Evolutionary conservation across 2,113 vertebrate genomes (phyloP), one percentile per base, ranked within the genome.

Genomic region (Physeter macrocephalus): DNA sequence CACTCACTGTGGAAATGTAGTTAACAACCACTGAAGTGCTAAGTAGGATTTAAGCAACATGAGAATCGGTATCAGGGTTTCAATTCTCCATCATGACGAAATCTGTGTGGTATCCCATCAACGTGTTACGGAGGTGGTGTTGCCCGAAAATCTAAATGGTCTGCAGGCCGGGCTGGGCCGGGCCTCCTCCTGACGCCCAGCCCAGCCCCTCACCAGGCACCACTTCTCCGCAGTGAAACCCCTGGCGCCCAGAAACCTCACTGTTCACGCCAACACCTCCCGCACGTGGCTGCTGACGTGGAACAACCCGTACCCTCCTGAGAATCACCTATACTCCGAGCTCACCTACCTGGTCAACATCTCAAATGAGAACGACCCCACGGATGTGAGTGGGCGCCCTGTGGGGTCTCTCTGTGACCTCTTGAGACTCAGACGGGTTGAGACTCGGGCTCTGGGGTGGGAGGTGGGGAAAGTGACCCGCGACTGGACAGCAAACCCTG

Each of bases 141-240:
- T 13, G 1, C 31, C 39, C 10, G 2, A 54, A 21, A 39, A 10
- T 64, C 82, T 39, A 7, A 66, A 2, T 41, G 34, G 27, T 46
- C 41, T 14, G 23, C 0, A 6, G 49, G 23, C 41, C 4, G 1
- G 84, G 69, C 9, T 0, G 29, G 29, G 74, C 8, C 17, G 34
- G 29, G 29, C 6, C 4, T 7, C 62, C 29, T 8, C 29, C 83
- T 1, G 1, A 1, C 0, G 4, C 43, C 90, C 27, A 1, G 17
- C 46, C 52, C 90, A 64, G 64, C 34, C 5, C 67, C 93, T 96
- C 78, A 96, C 5, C 13, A 29, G 0, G 82, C n/a, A 29, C 7
- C 25, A 3, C 69, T 96, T 90, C 96, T 71, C 72, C 0, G 8
- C 98, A 99, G 99, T 99, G 97, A 99, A 98, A 34, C 98, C 98